A percentile compares a stretch with the other conserved stretches of the same genome.
These are phyloP conservation scores for Drosophila vallismaia DNA, from an alignment of 2,888 invertebrate species.

Conservation along the genomic window DNA sequence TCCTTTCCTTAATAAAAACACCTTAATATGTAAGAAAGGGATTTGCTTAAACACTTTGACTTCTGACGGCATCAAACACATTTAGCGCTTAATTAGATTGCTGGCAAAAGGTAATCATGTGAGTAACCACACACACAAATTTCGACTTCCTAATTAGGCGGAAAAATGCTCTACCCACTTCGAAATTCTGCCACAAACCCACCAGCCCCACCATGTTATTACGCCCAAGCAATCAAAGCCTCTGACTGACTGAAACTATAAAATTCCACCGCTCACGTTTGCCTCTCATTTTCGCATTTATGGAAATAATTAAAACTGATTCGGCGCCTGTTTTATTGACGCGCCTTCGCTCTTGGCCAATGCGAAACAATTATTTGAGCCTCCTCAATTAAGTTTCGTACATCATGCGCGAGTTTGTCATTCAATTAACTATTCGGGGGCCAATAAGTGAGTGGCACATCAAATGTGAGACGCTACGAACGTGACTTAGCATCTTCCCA, in stretches of 20 bases:
- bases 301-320: slow-evolving; percentile 73
- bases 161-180: slow-evolving; percentile 27
- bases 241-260: slow-evolving; percentile 41
- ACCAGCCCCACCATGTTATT: slow-evolving; percentile 11
- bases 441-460: slow-evolving; percentile 39
- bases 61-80: slow-evolving; percentile 36
- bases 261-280: slow-evolving; percentile 55
- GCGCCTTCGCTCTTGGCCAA: slow-evolving; percentile 5
- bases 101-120: slow-evolving; percentile 24
- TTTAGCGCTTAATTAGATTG: slow-evolving; percentile 55
- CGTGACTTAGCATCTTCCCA: slow-evolving; percentile 49
- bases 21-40: not conserved
- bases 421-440: slow-evolving; percentile 55
- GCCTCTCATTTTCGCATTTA: slow-evolving; percentile 46
- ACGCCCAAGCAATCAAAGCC: slow-evolving; percentile 60
- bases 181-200: not conserved
- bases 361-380: slow-evolving; percentile 1
- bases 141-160: slow-evolving; percentile 54
- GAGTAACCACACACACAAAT: slow-evolving; percentile 20
- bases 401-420: slow-evolving; percentile 56
- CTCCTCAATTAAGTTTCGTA: slow-evolving; percentile 38
- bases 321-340: slow-evolving; percentile 53
- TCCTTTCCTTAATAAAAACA: too few relatives aligned
- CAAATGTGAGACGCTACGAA: slow-evolving; percentile 42
- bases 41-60: slow-evolving; percentile 1